Evolutionary conservation across 2,797 vertebrate species (phyloP).

Genomic region (Fringilla coelebs): DNA sequence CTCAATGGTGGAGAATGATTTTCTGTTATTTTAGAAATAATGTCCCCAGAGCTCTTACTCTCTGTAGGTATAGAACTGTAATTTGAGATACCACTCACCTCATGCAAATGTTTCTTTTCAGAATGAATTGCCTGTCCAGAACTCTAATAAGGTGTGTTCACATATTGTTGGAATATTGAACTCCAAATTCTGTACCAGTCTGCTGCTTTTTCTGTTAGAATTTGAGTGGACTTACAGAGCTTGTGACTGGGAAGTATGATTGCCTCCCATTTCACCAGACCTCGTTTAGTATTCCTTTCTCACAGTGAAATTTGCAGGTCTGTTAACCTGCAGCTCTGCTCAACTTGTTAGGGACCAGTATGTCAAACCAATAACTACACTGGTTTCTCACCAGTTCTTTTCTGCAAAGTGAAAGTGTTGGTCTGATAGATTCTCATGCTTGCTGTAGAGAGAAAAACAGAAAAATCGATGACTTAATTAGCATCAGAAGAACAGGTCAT

Average conservation of each 20-base stretch:
- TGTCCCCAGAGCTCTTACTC: not conserved
- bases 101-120: not conserved
- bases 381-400: not conserved
- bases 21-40: not conserved
- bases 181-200: not conserved
- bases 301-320: not conserved
- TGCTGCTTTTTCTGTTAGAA: not conserved
- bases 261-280: not conserved
- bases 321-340: not conserved
- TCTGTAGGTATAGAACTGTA: not conserved
- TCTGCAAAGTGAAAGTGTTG: not conserved
- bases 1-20: not conserved
- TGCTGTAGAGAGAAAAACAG: constrained; percentile 12
- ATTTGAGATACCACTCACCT: not conserved
- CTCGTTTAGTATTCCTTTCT: not conserved
- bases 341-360: not conserved
- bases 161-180: not conserved
- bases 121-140: not conserved
- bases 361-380: not conserved
- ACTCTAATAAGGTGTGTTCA: not conserved
- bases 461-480: constrained; percentile 48
- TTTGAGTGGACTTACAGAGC: not conserved
- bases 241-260: not conserved
- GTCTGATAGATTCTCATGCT: constrained; percentile 19
- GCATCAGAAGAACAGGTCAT: constrained; percentile 41